Conservation (phyloP, 1,140 invertebrate genomes). For the Drosophila ohnishii region DNA sequence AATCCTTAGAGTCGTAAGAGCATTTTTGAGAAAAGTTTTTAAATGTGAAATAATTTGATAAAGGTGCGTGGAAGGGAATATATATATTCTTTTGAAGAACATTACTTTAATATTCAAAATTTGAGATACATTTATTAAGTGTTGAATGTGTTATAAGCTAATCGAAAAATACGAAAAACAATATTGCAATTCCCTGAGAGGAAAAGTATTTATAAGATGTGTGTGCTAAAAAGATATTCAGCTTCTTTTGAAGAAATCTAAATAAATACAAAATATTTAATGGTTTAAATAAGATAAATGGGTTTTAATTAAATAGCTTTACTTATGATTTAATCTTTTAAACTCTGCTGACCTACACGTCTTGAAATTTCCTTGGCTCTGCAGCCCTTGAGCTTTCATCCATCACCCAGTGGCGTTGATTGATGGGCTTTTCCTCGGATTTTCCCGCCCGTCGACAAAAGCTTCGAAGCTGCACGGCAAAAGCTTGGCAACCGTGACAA, state of each 20-base stretch:
- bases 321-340: slow-evolving; percentile 7
- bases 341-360: neutral
- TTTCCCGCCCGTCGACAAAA: slow-evolving; percentile 1
- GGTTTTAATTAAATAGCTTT: neutral
- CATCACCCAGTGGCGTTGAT: slow-evolving; percentile 20
- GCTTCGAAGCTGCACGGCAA: slow-evolving; percentile 22
- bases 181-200: slow-evolving; percentile 5
- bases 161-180: slow-evolving; percentile 2
- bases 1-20: slow-evolving; percentile 8
- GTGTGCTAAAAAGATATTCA: slow-evolving; percentile 22
- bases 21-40: slow-evolving; percentile 24
- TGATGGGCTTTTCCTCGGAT: slow-evolving; percentile 20
- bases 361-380: slow-evolving; percentile 1
- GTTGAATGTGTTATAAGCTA: slow-evolving; percentile 30
- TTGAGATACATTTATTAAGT: slow-evolving; percentile 26
- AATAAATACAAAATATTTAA: slow-evolving; percentile 28
- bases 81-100: slow-evolving; percentile 37
- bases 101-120: slow-evolving; percentile 18
- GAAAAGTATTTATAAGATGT: neutral
- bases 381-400: slow-evolving; percentile 17
- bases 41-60: slow-evolving; percentile 14
- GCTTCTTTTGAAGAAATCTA: slow-evolving; percentile 41
- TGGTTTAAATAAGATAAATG: neutral
- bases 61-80: slow-evolving; percentile 10
- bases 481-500: slow-evolving; percentile 34